Evolutionary conservation across 2,888 invertebrate genomes (phyloP).

Genomic region (Ormyrus rosae): DNA sequence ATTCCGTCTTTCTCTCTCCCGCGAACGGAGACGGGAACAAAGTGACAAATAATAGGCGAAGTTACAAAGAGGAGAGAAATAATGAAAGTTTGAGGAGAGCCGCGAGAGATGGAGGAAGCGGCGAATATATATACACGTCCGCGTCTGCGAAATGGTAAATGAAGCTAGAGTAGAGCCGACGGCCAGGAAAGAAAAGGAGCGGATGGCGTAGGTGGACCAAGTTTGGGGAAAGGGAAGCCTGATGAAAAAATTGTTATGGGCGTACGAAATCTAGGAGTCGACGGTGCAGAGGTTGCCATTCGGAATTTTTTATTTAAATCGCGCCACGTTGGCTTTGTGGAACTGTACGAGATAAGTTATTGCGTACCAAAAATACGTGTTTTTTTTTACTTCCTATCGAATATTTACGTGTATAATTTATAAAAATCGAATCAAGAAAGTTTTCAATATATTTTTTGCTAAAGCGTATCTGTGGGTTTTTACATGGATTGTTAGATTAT

Average conservation of each 20-base stretch:
- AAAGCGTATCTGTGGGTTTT: no score
- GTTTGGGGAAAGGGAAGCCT: constrained; percentile 26
- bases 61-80: not conserved
- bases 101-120: constrained; percentile 24
- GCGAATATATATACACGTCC: not conserved
- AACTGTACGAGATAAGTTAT: no score
- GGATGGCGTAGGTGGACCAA: constrained; percentile 52
- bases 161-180: constrained; percentile 35
- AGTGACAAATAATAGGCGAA: constrained; percentile 15
- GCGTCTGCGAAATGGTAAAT: constrained; percentile 38
- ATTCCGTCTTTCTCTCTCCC: not conserved
- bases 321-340: no score
- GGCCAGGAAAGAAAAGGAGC: constrained; percentile 43
- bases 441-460: no score
- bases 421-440: no score
- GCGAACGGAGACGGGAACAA: not conserved
- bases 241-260: constrained; percentile 46
- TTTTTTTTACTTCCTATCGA: no score
- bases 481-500: no score
- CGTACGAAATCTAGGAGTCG: constrained; percentile 36
- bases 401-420: no score
- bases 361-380: no score
- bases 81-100: constrained; percentile 21
- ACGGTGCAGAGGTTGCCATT: no score
- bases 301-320: no score